These are phyloP conservation scores for Perdix hodgsoniae DNA, from an alignment of 2,797 vertebrate species.

Conservation along the genomic window DNA sequence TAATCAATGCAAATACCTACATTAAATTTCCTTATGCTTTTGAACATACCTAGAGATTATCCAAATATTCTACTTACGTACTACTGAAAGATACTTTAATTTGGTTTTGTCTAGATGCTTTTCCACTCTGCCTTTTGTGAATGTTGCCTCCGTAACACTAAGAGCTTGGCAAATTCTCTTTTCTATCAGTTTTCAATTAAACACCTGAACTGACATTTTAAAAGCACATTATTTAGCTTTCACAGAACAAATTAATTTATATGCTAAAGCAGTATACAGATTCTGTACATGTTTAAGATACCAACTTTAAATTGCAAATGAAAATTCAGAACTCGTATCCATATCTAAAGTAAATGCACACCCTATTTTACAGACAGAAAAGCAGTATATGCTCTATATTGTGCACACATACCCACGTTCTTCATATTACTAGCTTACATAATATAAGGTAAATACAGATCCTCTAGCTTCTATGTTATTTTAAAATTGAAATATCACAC, in stretches of 20 bases:
- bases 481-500: not conserved
- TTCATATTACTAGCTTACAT: not conserved
- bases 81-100: not conserved
- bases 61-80: not conserved
- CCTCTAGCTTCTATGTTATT: not conserved
- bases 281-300: not conserved
- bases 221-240: not conserved
- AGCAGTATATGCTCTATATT: not conserved
- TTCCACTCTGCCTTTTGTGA: not conserved
- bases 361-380: not conserved
- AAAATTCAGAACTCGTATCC: not conserved
- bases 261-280: not conserved
- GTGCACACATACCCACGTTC: not conserved
- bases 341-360: not conserved
- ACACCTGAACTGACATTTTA: not conserved
- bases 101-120: not conserved
- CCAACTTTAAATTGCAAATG: not conserved
- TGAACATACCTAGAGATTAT: not conserved
- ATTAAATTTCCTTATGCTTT: not conserved
- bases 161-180: not conserved
- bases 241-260: not conserved
- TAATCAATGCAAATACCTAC: not conserved
- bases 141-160: not conserved
- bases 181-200: not conserved
- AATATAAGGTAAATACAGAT: not conserved